Conservation (phyloP, 2,888 invertebrate genomes). For the Netelia fuscicornis region DNA sequence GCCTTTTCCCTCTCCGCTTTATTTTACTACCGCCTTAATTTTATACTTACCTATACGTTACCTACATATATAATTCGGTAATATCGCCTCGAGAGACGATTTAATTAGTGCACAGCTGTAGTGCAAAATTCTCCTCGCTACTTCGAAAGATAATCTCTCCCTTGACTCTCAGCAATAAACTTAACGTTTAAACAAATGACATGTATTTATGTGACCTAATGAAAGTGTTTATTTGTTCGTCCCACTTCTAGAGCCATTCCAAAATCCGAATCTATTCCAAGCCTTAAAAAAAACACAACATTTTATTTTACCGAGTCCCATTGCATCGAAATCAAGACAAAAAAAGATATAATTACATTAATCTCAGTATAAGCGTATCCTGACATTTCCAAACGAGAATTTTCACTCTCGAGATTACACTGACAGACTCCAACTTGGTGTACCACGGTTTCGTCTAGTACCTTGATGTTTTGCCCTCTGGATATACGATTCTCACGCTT, state of each 20-base stretch:
- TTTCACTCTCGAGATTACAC: slow-evolving; percentile 15
- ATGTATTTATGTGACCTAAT: slow-evolving; percentile 22
- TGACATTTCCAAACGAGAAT: not conserved
- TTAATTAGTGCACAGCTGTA: slow-evolving; percentile 40
- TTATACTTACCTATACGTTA: slow-evolving; percentile 33
- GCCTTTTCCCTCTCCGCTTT: slow-evolving; percentile 26
- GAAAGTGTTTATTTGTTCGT: not conserved
- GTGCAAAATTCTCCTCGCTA: slow-evolving; percentile 38
- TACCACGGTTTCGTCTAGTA: not conserved
- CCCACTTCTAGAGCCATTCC: slow-evolving; percentile 2
- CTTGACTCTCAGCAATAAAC: slow-evolving; percentile 13
- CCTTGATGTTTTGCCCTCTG: not conserved
- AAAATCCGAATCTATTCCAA: not conserved
- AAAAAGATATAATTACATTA: not conserved
- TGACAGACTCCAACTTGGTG: not conserved
- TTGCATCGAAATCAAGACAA: not conserved
- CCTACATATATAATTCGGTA: slow-evolving; percentile 12
- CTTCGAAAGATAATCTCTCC: slow-evolving; percentile 47
- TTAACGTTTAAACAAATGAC: slow-evolving; percentile 26
- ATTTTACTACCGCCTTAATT: slow-evolving; percentile 45
- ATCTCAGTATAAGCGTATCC: not conserved
- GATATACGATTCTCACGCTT: slow-evolving; percentile 6
- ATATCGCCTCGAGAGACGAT: slow-evolving; percentile 37
- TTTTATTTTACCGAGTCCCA: not conserved
- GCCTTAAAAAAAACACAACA: not conserved